Percentiles rank a stretch among this genome's conserved stretches.
Evolutionary conservation across 30 jellyfish, hydroid and myxozoan species (phyloP).

Genomic region (Calvadosia cruxmelitensis): DNA sequence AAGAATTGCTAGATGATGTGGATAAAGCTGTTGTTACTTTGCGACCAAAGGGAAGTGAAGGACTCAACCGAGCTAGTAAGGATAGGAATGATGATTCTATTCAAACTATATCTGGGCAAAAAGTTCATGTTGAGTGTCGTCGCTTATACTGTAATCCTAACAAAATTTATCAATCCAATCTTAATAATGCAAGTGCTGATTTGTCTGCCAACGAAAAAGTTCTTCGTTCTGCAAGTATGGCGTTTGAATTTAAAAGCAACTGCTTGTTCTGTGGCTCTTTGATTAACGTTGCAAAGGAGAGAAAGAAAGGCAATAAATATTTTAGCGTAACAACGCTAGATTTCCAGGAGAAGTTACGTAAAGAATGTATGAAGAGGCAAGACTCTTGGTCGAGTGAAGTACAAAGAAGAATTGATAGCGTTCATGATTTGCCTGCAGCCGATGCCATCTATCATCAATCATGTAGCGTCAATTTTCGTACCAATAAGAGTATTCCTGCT

Average conservation of each 20-base stretch:
- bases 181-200: no score
- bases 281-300: slow-evolving; percentile 5
- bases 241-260: slow-evolving; percentile 6
- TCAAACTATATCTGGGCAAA: slow-evolving; percentile 1
- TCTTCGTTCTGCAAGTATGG: no score
- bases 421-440: slow-evolving; percentile 20
- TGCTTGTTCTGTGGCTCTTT: slow-evolving; percentile 5
- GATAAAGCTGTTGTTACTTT: slow-evolving; percentile 8
- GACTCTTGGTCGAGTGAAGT: slow-evolving; percentile 6
- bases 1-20: not conserved
- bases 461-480: slow-evolving; percentile 11
- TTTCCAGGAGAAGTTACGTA: no score
- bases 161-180: slow-evolving; percentile 1
- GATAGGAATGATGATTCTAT: slow-evolving; percentile 3
- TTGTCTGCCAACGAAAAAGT: no score
- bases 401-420: slow-evolving; percentile 7
- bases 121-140: slow-evolving; percentile 9
- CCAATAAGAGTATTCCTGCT: slow-evolving; percentile 4
- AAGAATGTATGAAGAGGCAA: slow-evolving; percentile 4
- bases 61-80: slow-evolving; percentile 9
- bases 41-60: slow-evolving; percentile 12
- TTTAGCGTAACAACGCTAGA: slow-evolving; percentile 5
- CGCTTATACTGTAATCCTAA: slow-evolving; percentile 1
- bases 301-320: not conserved
- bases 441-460: slow-evolving; percentile 22